Percentiles rank a stretch among this genome's conserved stretches.
Conservation (phyloP, 2,113 vertebrate genomes). For the Pardalotus punctatus region DNA sequence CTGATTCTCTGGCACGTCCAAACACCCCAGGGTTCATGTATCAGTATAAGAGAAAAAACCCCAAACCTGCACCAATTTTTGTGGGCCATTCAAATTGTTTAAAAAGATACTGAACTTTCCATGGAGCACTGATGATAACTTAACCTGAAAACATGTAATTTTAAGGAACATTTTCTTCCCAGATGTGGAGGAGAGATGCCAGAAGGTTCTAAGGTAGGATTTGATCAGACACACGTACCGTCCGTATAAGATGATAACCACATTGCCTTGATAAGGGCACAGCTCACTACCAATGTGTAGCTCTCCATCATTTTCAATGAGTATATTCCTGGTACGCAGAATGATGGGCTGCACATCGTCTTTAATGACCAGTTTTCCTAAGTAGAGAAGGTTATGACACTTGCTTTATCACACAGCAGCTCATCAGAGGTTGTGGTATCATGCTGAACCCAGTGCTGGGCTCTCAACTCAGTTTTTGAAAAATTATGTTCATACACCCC, state of each 20-base stretch:
- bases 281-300: conserved; percentile 87
- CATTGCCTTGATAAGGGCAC: conserved; percentile 89
- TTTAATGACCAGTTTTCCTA: conserved; percentile 92
- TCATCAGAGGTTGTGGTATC: not conserved
- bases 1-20: not conserved
- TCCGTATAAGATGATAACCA: conserved; percentile 88
- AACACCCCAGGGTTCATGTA: not conserved
- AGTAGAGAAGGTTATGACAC: not conserved
- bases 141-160: not conserved
- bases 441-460: not conserved
- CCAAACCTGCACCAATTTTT: not conserved
- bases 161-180: not conserved
- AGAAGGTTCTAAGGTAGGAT: not conserved
- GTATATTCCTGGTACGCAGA: conserved; percentile 85
- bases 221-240: conserved; percentile 72
- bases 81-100: not conserved
- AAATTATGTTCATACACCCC: not conserved
- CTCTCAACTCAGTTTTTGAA: not conserved
- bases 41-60: not conserved
- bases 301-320: conserved; percentile 86
- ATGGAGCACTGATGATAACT: not conserved
- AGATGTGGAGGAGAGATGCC: not conserved
- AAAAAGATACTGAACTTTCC: not conserved
- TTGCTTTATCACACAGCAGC: not conserved
- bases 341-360: conserved; percentile 80